A percentile compares a stretch with the other conserved stretches of the same genome.
phyloP scores from a whole-genome alignment of 2,888 invertebrate genomes.

The Mimachlamys varia region DNA sequence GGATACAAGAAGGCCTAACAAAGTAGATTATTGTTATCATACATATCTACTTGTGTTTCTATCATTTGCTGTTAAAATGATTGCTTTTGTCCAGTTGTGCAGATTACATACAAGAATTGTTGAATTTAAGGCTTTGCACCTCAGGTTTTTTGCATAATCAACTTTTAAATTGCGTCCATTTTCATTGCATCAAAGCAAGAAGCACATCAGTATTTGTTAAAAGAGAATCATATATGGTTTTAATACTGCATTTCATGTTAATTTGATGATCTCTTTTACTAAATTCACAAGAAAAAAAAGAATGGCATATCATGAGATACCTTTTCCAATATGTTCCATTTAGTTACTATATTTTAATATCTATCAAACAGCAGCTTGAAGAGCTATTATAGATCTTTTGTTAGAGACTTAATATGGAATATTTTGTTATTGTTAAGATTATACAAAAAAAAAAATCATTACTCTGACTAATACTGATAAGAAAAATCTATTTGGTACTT shows the following conservation, averaged over 20 bases:
- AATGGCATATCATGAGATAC: no score
- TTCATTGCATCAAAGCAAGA: not conserved
- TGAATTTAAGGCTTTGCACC: slow-evolving; percentile 1
- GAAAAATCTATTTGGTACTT: not conserved
- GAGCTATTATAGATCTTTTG: not conserved
- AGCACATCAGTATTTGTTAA: not conserved
- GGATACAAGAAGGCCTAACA: not conserved
- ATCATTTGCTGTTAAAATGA: not conserved
- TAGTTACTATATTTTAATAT: no score
- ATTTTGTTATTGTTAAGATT: no score
- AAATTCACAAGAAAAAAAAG: no score
- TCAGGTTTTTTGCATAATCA: slow-evolving; percentile 26
- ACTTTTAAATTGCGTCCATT: slow-evolving; percentile 29
- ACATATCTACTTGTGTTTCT: not conserved
- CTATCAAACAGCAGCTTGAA: no score
- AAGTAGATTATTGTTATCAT: not conserved
- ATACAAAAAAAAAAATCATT: not conserved
- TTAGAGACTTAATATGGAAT: not conserved
- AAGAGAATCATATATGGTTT: no score
- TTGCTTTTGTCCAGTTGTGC: not conserved
- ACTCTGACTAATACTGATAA: not conserved
- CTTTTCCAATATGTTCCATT: no score
- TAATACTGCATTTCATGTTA: no score
- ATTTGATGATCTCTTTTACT: no score
- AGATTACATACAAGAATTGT: not conserved